Conservation (phyloP, 2,888 invertebrate genomes). For the Drosophila gaucha region DNA sequence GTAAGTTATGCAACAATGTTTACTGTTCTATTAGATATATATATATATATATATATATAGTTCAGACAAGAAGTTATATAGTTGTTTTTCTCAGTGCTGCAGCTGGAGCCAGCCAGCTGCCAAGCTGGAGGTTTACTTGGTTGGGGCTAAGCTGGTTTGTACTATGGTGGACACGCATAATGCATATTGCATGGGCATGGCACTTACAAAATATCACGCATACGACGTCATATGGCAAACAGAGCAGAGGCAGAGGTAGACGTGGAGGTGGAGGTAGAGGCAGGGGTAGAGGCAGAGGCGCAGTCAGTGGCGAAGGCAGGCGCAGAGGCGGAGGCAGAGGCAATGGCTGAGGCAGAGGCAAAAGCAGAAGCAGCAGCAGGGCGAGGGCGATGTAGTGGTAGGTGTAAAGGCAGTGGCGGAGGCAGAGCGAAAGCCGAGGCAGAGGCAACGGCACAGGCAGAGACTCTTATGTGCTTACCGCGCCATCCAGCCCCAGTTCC, state of each 20-base stretch:
- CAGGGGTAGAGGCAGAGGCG: neutral
- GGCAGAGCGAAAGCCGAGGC: neutral
- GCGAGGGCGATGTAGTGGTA: neutral
- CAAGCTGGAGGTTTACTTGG: slow-evolving; percentile 6
- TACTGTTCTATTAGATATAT: too few species aligned
- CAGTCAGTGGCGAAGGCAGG: neutral
- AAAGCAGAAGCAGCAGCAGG: neutral
- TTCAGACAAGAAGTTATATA: neutral
- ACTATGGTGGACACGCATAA: slow-evolving; percentile 21
- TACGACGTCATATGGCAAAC: slow-evolving; percentile 26
- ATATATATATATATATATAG: too few species aligned
- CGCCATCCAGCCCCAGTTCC: neutral
- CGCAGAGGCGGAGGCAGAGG: neutral
- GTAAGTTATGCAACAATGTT: too few species aligned
- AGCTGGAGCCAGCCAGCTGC: neutral
- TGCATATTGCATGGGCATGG: slow-evolving; percentile 35
- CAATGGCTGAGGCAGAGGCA: neutral
- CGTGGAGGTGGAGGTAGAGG: neutral
- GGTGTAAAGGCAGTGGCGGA: neutral
- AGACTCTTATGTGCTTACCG: slow-evolving; percentile 8
- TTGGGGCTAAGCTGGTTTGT: neutral
- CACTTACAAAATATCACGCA: slow-evolving; percentile 40
- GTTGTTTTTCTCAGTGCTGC: slow-evolving; percentile 16
- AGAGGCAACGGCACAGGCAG: neutral
- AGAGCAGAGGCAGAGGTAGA: neutral